Conservation (phyloP, 2,113 vertebrate genomes). For the Uropsilus gracilis region DNA sequence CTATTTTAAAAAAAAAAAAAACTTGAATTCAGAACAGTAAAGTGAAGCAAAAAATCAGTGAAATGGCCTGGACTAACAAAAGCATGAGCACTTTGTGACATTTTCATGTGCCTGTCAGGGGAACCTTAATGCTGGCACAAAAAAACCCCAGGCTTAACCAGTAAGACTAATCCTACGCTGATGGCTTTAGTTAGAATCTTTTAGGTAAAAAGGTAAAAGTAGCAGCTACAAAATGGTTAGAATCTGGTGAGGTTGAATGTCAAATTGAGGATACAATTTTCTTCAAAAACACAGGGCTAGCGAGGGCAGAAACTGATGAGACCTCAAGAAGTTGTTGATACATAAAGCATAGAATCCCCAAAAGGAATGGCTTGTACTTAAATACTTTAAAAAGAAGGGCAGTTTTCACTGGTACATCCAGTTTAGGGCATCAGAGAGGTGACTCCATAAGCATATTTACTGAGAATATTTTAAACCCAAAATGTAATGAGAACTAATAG, state of each 20-base stretch:
- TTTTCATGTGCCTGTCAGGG: not conserved
- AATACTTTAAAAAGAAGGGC: not conserved
- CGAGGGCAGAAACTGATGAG: not conserved
- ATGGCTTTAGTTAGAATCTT: not conserved
- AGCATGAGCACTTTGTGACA: not conserved
- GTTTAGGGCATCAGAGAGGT: not conserved
- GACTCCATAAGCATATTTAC: not conserved
- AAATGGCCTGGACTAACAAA: not conserved
- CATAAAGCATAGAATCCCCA: not conserved
- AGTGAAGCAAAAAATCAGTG: not conserved
- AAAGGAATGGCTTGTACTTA: not conserved
- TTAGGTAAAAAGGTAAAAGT: slow-evolving; percentile 13
- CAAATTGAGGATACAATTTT: not conserved
- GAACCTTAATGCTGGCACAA: not conserved
- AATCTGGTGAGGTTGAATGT: not conserved
- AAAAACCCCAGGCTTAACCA: not conserved
- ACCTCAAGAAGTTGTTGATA: not conserved
- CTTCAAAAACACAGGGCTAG: not conserved
- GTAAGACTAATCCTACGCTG: not conserved
- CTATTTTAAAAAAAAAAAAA: not conserved
- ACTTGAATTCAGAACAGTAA: not conserved
- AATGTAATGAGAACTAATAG: not conserved
- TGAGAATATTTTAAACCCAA: not conserved
- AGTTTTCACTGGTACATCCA: not conserved
- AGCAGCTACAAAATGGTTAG: not conserved